Evolutionary conservation across 2,888 invertebrate genomes (phyloP).

Genomic region (Camptogramma bilineatum): DNA sequence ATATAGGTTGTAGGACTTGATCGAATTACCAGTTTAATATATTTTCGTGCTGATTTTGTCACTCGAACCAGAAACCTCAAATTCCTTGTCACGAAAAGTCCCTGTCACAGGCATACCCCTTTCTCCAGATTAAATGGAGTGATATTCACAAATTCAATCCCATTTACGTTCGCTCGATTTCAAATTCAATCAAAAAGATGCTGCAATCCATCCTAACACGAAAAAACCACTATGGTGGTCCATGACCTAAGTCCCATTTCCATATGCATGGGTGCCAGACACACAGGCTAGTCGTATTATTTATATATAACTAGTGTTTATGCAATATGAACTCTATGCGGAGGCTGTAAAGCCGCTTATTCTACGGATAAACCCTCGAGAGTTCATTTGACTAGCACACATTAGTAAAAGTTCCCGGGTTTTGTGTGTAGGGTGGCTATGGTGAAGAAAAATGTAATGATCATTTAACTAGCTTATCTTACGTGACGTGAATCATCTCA

Average conservation of each 20-base stretch:
- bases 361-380: conserved; percentile 65
- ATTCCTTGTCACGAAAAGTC: too few relatives aligned
- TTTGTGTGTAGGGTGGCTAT: conserved; percentile 64
- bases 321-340: conserved; percentile 62
- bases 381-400: conserved; percentile 84
- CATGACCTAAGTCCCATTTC: conserved; percentile 79
- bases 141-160: neutral
- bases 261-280: conserved; percentile 81
- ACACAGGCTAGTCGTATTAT: conserved; percentile 60
- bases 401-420: conserved; percentile 82
- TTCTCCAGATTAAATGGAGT: neutral
- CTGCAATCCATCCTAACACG: conserved; percentile 30
- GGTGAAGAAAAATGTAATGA: conserved; percentile 28
- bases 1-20: too few relatives aligned
- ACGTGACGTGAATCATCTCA: too few relatives aligned
- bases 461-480: too few relatives aligned
- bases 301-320: conserved; percentile 54
- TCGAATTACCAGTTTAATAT: too few relatives aligned
- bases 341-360: conserved; percentile 64
- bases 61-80: too few relatives aligned
- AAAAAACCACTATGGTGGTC: conserved; percentile 49
- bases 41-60: too few relatives aligned
- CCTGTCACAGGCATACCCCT: too few relatives aligned
- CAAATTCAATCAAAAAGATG: conserved; percentile 30
- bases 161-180: conserved; percentile 10